Base-by-base conservation (phyloP, 2,888 invertebrate genomes). In the Chydorus sphaericus region DNA sequence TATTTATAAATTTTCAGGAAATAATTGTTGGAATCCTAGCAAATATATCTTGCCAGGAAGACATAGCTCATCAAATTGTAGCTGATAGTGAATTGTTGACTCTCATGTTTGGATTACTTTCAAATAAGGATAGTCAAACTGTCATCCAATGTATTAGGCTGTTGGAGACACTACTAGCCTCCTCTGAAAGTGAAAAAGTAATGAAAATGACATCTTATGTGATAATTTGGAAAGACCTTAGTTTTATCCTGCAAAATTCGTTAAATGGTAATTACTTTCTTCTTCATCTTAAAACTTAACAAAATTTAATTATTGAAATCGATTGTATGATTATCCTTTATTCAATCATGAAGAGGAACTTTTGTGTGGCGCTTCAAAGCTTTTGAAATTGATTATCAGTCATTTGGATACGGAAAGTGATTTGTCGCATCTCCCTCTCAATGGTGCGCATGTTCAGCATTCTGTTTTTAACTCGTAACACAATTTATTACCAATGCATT, bases 21-120 rank as follows among this genome's bases (percentile, higher is more conserved):
- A 85, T 91, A 61, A 72, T 87, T 36, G 72, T 91, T 16, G 91
- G 91, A 6, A 85, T 89, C 55, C 73, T 89, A 58, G 86, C 83
- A 1, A 92, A 92, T 68, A 81, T 91, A 77, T 82, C 83, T 59
- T 82, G 83, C 63, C 76, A 81, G 58, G 73, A 75, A 57, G 74
- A 76, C 59, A 76, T 80, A 3, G 76, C 82, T 18, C 69, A 73
- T 49, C 69, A 75, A 5, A 53, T 67, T 82, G 51, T 68, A 82
- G 10, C 72, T 74, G 59, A 71, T 77, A 62, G 69, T 79, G 53
- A 1, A 56, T 59, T 52, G 61, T 60, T 11, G 39, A 61, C 14
- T 57, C 60, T 18, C 57, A 61, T 3, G 59, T 61, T 39, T 57
- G 59, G 56, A 54, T 56, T 23, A 71, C 75, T 44, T 77, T 77